Evolutionary conservation across 1,140 invertebrate species (phyloP), one percentile per base, ranked within the genome.

Genomic region (Rhagoletis zephyria): DNA sequence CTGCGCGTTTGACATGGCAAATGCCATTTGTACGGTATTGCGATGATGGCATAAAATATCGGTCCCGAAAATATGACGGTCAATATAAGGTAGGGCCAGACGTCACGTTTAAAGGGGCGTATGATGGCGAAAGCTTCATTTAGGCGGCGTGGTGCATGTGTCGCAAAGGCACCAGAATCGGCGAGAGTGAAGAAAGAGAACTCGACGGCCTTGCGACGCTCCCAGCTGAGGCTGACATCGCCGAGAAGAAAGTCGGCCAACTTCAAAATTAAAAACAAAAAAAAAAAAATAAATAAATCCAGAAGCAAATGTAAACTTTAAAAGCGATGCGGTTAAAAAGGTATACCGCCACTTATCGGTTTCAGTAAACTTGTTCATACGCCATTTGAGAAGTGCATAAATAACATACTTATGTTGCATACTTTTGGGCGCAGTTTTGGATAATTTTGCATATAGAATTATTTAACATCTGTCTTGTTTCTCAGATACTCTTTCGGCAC

Each of bases 151-250:
- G 95, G 95, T 0, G 95, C 95, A 89, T 96, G 95, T 1, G 95
- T 96, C 1, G 96, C 93, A 90, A 96, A 96, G 0, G 95, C 95
- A 12, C 95, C 95, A 70, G 95, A 96, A 89, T 96, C 96, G 0
- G 95, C 95, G 10, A 96, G 91, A 1, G 95, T 96, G 67, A 96
- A 93, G 89, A 96, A 96, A 0, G 95, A 95, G 92, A 96, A 96
- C 89, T 96, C 95, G 0, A 96, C 95, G 1, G 94, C 95, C 88
- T 95, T 94, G 6, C 94, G 94, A 30, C 95, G 92, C 89, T 96
- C 95, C 93, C 95, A 95, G 2, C 95, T 96, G 87, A 96, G 94
- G 0, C 95, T 95, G 6, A 96, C 94, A 88, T 96, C 96, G 0
- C 96, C 96, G 9, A 96, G 92, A 90, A 96, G 95, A 89, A 96